A percentile compares a stretch with the other conserved stretches of the same genome.
Conservation (phyloP, 2,797 vertebrate species). For the Onychomys leucogaster region DNA sequence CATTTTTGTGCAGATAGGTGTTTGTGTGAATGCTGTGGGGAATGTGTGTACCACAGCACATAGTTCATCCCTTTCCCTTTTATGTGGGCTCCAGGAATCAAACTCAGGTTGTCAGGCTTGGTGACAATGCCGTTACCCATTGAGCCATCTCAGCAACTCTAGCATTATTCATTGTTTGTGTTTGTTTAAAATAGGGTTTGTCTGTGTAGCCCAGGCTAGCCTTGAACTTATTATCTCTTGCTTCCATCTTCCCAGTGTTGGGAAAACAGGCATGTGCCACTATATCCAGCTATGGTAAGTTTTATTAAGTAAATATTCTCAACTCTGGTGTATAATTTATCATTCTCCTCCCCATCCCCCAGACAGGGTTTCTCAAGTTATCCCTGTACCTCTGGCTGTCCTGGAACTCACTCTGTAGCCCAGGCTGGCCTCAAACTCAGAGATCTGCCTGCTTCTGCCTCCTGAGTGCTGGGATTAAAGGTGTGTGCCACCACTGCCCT, state of each 20-base stretch:
- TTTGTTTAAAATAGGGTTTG: neutral
- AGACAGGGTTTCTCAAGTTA: neutral
- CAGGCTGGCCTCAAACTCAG: neutral
- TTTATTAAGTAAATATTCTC: slow-evolving; percentile 38
- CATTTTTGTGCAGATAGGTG: neutral
- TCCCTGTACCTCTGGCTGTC: neutral
- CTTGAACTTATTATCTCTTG: neutral
- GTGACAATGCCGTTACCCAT: neutral
- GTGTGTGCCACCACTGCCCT: neutral
- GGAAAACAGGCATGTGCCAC: neutral
- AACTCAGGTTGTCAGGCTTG: neutral
- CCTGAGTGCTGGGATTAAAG: neutral
- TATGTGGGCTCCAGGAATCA: neutral
- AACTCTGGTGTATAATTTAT: slow-evolving; percentile 21
- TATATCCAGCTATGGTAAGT: neutral
- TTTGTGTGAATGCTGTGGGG: neutral
- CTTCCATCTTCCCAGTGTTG: neutral
- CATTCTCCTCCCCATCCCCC: neutral
- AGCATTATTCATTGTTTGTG: neutral
- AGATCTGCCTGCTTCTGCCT: neutral
- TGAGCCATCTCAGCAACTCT: neutral
- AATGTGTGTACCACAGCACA: too few relatives aligned
- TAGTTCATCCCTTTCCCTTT: neutral
- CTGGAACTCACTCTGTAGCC: neutral
- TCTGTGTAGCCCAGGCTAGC: neutral